Percentiles rank a stretch among this genome's conserved stretches.
Conservation (phyloP, 2,797 vertebrate species). For the Catostomus latipinnis region DNA sequence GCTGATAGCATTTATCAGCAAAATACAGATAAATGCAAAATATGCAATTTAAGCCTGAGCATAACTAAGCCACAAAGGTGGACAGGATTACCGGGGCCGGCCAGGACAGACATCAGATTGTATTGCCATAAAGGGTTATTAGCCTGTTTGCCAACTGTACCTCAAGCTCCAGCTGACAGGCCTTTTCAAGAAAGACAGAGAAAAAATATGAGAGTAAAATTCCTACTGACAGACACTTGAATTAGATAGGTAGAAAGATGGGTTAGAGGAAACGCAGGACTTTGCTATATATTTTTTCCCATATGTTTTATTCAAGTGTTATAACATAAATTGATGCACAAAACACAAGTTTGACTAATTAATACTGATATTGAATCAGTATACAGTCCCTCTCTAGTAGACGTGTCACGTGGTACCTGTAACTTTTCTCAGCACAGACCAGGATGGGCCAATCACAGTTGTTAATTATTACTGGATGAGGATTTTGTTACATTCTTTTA, state of each 20-base stretch:
- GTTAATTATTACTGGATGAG: too few species aligned
- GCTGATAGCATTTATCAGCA: constrained; percentile 99
- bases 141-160: constrained; percentile 92
- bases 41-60: constrained; percentile 98
- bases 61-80: constrained; percentile 88
- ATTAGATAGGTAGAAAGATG: constrained; percentile 70
- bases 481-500: too few species aligned
- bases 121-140: constrained; percentile 89
- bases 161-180: constrained; percentile 96
- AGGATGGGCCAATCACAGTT: too few species aligned
- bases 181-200: constrained; percentile 93
- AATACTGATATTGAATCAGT: constrained; percentile 40
- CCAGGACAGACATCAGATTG: constrained; percentile 92
- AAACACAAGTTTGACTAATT: constrained; percentile 53
- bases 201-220: constrained; percentile 97
- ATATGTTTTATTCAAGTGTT: constrained; percentile 47
- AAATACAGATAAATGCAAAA: constrained; percentile 95
- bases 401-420: too few species aligned
- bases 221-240: constrained; percentile 95
- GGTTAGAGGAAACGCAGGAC: constrained; percentile 12
- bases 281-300: constrained; percentile 54
- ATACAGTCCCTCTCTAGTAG: too few species aligned
- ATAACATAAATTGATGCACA: constrained; percentile 51
- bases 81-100: constrained; percentile 91
- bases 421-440: too few species aligned